Base-by-base conservation (phyloP, 2,113 vertebrate genomes). In the Plectropomus leopardus region DNA sequence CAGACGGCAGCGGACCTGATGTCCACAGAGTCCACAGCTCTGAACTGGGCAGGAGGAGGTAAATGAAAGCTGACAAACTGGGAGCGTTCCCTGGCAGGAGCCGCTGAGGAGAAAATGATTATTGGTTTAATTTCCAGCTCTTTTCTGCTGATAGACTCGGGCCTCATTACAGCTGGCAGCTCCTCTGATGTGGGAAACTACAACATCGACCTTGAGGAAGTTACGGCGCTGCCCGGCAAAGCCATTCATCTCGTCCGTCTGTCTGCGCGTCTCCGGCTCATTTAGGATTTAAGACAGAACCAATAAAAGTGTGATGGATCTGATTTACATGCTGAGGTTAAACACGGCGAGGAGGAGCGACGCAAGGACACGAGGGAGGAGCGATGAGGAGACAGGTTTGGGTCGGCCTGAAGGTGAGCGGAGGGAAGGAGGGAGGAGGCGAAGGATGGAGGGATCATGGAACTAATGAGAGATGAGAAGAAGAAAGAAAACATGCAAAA, bases 251-350 rank as follows among this genome's bases (percentile, higher is more conserved):
- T 80, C 44, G 57, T 15, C 24, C 0, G 45, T 53, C 71, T 28
- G 36, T 40, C 36, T 40, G 8, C 36, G 7, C 11, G 34, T 48
- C 74, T 32, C 10, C 1, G 7, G 60, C 54, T 83, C 75, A 79
- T 78, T 82, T 72, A 76, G 51, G 82, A 72, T 78, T 88, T 82
- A 79, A 76, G 78, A 77, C 44, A 11, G 26, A 67, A 75, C 54
- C 79, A 59, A 63, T 85, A 82, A 85, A 85, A 63, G 55, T 3
- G 40, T 30, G 75, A 79, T 36, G 74, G 70, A 47, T 68, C 60
- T 5, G 75, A 72, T 88, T 82, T 88, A 85, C 78, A 78, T 58
- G 50, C 53, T 15, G 50, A 1, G 53, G 74, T 75, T 67, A 57
- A 51, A 67, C 0, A 67, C 17, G 3, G n/a, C n/a, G n/a, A n/a